phyloP scores from a whole-genome alignment of 1,140 invertebrate species.

The Megalopta genalis region DNA sequence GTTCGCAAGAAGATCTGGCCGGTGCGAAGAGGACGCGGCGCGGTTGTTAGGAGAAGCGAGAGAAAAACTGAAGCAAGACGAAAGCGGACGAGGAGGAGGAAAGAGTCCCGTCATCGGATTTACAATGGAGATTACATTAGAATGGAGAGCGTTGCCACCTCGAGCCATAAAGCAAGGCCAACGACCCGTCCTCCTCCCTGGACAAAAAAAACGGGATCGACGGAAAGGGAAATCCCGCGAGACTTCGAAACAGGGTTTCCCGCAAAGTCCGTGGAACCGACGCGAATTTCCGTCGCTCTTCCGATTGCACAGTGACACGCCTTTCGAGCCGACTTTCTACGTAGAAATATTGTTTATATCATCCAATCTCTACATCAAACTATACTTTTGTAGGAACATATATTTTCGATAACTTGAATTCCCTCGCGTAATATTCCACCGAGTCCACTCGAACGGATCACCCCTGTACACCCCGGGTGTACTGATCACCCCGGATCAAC shows the following conservation, averaged over 20 bases:
- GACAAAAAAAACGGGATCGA: constrained; percentile 25
- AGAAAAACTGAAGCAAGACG: not conserved
- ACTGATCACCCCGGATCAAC: too few relatives aligned
- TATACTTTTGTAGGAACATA: too few relatives aligned
- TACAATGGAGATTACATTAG: constrained; percentile 45
- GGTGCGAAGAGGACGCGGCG: too few relatives aligned
- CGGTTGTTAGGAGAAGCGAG: too few relatives aligned
- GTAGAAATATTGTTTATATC: too few relatives aligned
- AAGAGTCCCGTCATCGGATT: not conserved
- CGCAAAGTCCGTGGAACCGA: not conserved
- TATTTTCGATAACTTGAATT: too few relatives aligned
- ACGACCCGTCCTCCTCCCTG: constrained; percentile 27
- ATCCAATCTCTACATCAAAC: too few relatives aligned
- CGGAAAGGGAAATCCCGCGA: constrained; percentile 20
- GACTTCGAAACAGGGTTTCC: not conserved
- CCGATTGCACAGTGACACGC: not conserved
- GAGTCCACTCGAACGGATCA: too few relatives aligned
- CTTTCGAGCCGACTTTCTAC: not conserved
- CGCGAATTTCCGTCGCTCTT: not conserved
- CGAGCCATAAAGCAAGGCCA: constrained; percentile 30
- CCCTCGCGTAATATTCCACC: too few relatives aligned
- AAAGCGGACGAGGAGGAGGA: not conserved
- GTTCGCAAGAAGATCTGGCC: too few relatives aligned
- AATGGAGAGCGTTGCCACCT: constrained; percentile 38
- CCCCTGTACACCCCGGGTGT: too few relatives aligned